These are phyloP conservation scores for Hyperoplus immaculatus DNA, from an alignment of 2,797 vertebrate genomes.

Conservation along the genomic window DNA sequence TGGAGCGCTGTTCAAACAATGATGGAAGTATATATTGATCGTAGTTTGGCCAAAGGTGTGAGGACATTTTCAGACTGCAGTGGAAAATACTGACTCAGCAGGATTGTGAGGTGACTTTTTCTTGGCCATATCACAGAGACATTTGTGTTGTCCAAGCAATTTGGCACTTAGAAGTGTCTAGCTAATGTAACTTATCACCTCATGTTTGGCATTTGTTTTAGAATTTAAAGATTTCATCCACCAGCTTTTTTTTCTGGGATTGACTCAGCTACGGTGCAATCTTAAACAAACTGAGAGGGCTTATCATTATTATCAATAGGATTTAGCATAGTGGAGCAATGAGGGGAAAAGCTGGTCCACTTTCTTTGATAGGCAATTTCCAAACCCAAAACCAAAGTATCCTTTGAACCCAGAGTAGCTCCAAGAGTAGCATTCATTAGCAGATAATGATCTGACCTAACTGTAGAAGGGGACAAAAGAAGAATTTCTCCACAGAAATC, in stretches of 20 bases:
- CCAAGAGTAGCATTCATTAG: not conserved
- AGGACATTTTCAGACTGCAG: constrained; percentile 47
- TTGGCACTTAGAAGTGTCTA: constrained; percentile 41
- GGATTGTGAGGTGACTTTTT: constrained; percentile 59
- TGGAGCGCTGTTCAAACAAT: constrained; percentile 46
- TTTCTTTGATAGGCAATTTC: not conserved
- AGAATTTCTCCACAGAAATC: constrained; percentile 1
- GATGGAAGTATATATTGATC: constrained; percentile 69
- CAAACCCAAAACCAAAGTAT: not conserved
- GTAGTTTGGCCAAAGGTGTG: constrained; percentile 57
- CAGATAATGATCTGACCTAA: not conserved
- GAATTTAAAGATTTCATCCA: constrained; percentile 37
- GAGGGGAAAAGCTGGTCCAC: not conserved
- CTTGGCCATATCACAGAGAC: constrained; percentile 46
- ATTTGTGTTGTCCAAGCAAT: constrained; percentile 35
- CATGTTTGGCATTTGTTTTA: constrained; percentile 42
- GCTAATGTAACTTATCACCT: constrained; percentile 61
- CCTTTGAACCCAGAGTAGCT: constrained; percentile 1
- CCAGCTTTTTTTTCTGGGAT: constrained; percentile 27
- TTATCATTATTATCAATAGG: constrained; percentile 9
- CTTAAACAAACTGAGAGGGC: constrained; percentile 25
- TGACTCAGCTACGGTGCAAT: constrained; percentile 19
- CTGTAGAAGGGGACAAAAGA: not conserved
- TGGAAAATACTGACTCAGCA: constrained; percentile 57
- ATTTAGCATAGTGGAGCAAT: not conserved